A percentile compares a stretch with the other conserved stretches of the same genome.
Conservation (phyloP, 2,888 invertebrate species). For the Mesochorus sp. region DNA sequence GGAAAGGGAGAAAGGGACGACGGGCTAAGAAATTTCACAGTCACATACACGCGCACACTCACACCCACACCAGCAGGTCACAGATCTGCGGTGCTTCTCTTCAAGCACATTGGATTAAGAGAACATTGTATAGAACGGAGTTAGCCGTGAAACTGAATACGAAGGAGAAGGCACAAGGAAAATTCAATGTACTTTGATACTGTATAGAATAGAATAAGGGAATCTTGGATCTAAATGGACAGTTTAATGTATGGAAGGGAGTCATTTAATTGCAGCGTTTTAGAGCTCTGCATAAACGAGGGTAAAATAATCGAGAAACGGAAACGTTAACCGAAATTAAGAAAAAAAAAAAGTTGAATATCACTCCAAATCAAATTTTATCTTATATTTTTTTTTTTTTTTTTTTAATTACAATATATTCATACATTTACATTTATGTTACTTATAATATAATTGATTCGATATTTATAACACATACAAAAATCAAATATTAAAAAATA, state of each 20-base stretch:
- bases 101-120: conserved; percentile 37
- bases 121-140: conserved; percentile 1
- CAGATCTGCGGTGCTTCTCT: conserved; percentile 8
- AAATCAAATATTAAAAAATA: too few relatives aligned
- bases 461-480: too few relatives aligned
- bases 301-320: conserved; percentile 12
- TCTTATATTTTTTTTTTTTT: too few relatives aligned
- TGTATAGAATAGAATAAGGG: not conserved
- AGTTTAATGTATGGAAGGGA: conserved; percentile 24
- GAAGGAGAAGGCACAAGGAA: not conserved
- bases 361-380: too few relatives aligned
- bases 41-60: conserved; percentile 15
- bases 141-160: not conserved
- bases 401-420: too few relatives aligned
- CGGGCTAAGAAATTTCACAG: conserved; percentile 25
- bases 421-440: too few relatives aligned
- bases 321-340: too few relatives aligned
- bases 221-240: conserved; percentile 9
- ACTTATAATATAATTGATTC: too few relatives aligned
- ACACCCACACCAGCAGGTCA: conserved; percentile 44
- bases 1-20: not conserved
- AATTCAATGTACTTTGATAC: conserved; percentile 28
- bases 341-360: too few relatives aligned
- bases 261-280: conserved; percentile 8
- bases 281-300: not conserved